phyloP scores from a whole-genome alignment of 2,888 invertebrate species.

The Eueremaeus valkanovi region DNA sequence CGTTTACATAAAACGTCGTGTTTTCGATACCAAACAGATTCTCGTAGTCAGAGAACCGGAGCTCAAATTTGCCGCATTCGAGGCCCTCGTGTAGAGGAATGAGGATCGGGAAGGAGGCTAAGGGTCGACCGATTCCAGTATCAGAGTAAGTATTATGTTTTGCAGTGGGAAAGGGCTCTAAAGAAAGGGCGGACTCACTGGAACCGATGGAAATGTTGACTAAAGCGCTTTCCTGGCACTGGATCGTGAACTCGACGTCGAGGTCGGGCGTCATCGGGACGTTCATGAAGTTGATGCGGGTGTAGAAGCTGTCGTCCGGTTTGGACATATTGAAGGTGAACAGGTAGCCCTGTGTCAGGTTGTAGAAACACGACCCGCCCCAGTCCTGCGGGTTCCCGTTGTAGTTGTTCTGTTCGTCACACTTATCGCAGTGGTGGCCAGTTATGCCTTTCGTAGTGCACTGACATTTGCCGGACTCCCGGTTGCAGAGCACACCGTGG shows the following conservation, averaged over 20 bases:
- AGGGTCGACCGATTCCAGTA: slow-evolving; percentile 3
- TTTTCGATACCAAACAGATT: slow-evolving; percentile 85
- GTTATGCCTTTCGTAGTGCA: slow-evolving; percentile 95
- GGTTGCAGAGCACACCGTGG: slow-evolving; percentile 85
- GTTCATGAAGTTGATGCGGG: slow-evolving; percentile 94
- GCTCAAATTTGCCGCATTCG: slow-evolving; percentile 76
- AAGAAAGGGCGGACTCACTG: slow-evolving; percentile 40
- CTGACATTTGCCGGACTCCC: slow-evolving; percentile 88
- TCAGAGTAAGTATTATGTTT: background rate
- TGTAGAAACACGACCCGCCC: slow-evolving; percentile 93
- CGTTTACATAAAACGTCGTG: slow-evolving; percentile 96
- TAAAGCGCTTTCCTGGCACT: slow-evolving; percentile 48
- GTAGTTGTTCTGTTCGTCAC: slow-evolving; percentile 91
- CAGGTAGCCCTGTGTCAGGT: slow-evolving; percentile 93
- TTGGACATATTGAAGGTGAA: slow-evolving; percentile 98
- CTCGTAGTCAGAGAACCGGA: slow-evolving; percentile 82
- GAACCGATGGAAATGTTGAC: slow-evolving; percentile 49
- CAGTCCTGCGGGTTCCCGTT: slow-evolving; percentile 78
- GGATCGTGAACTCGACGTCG: slow-evolving; percentile 49
- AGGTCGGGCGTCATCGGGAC: slow-evolving; percentile 86
- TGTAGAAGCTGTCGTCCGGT: slow-evolving; percentile 88
- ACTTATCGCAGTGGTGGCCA: slow-evolving; percentile 90
- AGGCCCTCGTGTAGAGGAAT: slow-evolving; percentile 68
- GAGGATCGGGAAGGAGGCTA: slow-evolving; percentile 57
- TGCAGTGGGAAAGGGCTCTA: too few relatives aligned